Evolutionary conservation across 1,140 invertebrate genomes (phyloP).

Genomic region (Drosophila subpulchrella): DNA sequence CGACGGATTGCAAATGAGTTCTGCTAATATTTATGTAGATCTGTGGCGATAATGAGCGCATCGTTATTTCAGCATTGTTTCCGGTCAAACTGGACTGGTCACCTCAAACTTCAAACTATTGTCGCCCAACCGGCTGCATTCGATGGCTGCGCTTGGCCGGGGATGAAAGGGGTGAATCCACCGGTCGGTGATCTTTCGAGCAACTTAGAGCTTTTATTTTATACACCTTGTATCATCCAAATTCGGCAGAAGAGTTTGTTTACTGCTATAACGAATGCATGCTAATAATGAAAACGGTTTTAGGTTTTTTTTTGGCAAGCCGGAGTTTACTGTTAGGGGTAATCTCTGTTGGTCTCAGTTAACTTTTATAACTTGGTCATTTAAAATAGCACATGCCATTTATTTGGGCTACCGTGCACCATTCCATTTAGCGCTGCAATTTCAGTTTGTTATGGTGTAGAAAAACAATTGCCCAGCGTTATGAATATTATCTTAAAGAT

Average conservation of each 20-base stretch:
- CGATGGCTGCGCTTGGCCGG: background rate
- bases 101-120: constrained; percentile 44
- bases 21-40: constrained; percentile 46
- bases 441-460: too few species aligned
- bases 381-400: too few species aligned
- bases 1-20: constrained; percentile 21
- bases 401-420: too few species aligned
- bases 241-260: constrained; percentile 1
- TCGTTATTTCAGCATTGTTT: constrained; percentile 47
- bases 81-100: constrained; percentile 45
- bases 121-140: constrained; percentile 19
- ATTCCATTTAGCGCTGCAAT: too few species aligned
- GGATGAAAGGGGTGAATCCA: constrained; percentile 6
- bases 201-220: background rate
- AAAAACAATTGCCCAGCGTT: too few species aligned
- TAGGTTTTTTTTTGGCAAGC: background rate
- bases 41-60: constrained; percentile 33
- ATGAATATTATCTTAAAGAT: too few species aligned
- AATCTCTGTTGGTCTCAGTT: background rate
- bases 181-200: constrained; percentile 33
- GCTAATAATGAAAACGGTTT: background rate
- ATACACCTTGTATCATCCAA: background rate
- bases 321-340: background rate
- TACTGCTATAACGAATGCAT: background rate
- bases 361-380: too few species aligned